These are phyloP conservation scores for Macaria liturata DNA, from an alignment of 2,888 invertebrate genomes.

Conservation along the genomic window DNA sequence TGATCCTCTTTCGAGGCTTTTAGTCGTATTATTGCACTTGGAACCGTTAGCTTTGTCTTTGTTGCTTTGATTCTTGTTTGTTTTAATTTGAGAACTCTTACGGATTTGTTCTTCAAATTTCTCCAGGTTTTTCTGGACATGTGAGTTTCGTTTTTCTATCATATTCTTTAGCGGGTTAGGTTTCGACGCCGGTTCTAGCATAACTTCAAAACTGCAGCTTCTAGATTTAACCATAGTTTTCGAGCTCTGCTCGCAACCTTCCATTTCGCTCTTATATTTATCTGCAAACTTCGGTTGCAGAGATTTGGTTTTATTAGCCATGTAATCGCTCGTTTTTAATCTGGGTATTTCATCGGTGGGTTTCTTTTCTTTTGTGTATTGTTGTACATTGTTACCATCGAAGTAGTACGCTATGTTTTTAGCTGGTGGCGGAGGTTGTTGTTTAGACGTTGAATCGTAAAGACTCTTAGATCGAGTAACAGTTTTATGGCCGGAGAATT, in stretches of 20 bases:
- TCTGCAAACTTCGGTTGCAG: constrained; percentile 69
- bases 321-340: constrained; percentile 80
- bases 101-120: constrained; percentile 84
- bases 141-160: constrained; percentile 76
- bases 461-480: constrained; percentile 75
- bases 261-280: constrained; percentile 73
- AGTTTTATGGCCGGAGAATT: constrained; percentile 66
- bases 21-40: constrained; percentile 72
- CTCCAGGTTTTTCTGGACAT: constrained; percentile 82
- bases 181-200: constrained; percentile 76
- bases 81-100: constrained; percentile 68
- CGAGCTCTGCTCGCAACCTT: constrained; percentile 61
- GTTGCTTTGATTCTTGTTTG: constrained; percentile 68
- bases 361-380: constrained; percentile 65
- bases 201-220: constrained; percentile 80
- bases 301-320: constrained; percentile 74
- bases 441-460: constrained; percentile 64
- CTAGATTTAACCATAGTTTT: constrained; percentile 75
- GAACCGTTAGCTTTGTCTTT: constrained; percentile 71
- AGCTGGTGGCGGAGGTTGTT: constrained; percentile 65
- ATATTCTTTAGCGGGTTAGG: constrained; percentile 74
- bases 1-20: constrained; percentile 76
- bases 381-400: constrained; percentile 73
- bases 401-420: constrained; percentile 80
- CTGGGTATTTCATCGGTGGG: constrained; percentile 84